phyloP scores from a whole-genome alignment of 2,797 vertebrate genomes.

The Anguilla megastoma region DNA sequence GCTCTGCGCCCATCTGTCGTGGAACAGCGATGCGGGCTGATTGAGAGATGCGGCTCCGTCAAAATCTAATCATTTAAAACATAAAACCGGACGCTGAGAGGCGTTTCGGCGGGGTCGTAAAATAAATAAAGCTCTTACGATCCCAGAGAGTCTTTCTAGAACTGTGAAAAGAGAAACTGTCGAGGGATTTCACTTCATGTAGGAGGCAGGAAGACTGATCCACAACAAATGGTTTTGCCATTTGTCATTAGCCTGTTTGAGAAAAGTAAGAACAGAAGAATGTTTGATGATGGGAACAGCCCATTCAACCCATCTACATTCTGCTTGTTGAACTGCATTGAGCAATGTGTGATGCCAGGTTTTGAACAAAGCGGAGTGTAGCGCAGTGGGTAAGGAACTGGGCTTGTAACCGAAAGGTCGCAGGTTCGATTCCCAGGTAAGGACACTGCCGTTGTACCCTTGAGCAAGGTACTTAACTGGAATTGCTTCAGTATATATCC shows the following conservation, averaged over 20 bases:
- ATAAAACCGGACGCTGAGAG: neutral
- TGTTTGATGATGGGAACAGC: neutral
- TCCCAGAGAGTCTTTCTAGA: neutral
- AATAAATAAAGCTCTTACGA: neutral
- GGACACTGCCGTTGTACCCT: too few relatives aligned
- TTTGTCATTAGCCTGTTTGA: constrained; percentile 40
- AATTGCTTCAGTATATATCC: too few relatives aligned
- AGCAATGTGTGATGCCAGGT: neutral
- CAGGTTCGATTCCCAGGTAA: too few relatives aligned
- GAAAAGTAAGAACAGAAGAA: neutral
- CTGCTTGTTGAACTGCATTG: neutral
- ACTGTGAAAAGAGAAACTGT: constrained; percentile 1
- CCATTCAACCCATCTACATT: neutral
- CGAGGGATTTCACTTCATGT: constrained; percentile 13
- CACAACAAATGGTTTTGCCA: constrained; percentile 39
- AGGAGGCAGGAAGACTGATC: neutral
- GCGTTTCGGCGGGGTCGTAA: neutral
- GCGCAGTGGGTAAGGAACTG: too few relatives aligned
- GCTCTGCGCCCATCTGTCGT: constrained; percentile 19
- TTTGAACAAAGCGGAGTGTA: too few relatives aligned
- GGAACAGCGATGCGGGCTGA: constrained; percentile 14
- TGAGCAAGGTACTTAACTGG: too few relatives aligned
- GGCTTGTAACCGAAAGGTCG: too few relatives aligned
- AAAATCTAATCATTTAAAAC: neutral
- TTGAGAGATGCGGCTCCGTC: neutral